phyloP scores from a whole-genome alignment of 2,888 invertebrate species.

The Listrodromus nycthemerus region DNA sequence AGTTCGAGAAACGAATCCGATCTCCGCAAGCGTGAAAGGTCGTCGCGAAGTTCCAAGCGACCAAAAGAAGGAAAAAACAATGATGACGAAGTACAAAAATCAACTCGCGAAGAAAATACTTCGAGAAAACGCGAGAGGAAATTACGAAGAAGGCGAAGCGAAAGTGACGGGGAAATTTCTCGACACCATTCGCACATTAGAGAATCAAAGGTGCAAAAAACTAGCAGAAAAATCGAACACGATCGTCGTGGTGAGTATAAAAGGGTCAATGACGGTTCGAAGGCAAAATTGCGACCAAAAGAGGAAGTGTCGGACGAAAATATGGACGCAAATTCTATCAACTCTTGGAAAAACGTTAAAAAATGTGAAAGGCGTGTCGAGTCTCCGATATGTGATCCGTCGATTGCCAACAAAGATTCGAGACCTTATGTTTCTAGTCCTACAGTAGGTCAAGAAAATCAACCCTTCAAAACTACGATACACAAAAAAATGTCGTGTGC shows the following conservation, averaged over 20 bases:
- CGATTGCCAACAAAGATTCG: neutral
- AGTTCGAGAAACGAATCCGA: conserved; percentile 61
- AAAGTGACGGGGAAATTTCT: conserved; percentile 51
- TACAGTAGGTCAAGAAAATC: neutral
- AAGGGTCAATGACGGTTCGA: conserved; percentile 10
- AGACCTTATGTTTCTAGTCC: neutral
- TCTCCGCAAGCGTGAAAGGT: conserved; percentile 34
- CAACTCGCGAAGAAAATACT: conserved; percentile 31
- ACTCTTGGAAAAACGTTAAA: conserved; percentile 27
- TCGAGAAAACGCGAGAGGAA: conserved; percentile 47
- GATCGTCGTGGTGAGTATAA: conserved; percentile 25
- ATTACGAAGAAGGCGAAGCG: conserved; percentile 49
- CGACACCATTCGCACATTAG: conserved; percentile 50
- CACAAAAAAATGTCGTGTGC: conserved; percentile 10
- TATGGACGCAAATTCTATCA: conserved; percentile 63
- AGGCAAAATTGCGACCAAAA: conserved; percentile 55
- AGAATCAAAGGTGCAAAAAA: conserved; percentile 56
- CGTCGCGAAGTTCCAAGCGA: conserved; percentile 50
- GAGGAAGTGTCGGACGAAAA: conserved; percentile 60
- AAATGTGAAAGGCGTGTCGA: neutral
- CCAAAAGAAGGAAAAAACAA: conserved; percentile 38
- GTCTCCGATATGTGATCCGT: conserved; percentile 1
- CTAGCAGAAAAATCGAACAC: conserved; percentile 36
- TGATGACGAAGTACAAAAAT: conserved; percentile 26
- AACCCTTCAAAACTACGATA: neutral